Evolutionary conservation across 1,140 invertebrate species (phyloP).

Genomic region (Bemisia tabaci): DNA sequence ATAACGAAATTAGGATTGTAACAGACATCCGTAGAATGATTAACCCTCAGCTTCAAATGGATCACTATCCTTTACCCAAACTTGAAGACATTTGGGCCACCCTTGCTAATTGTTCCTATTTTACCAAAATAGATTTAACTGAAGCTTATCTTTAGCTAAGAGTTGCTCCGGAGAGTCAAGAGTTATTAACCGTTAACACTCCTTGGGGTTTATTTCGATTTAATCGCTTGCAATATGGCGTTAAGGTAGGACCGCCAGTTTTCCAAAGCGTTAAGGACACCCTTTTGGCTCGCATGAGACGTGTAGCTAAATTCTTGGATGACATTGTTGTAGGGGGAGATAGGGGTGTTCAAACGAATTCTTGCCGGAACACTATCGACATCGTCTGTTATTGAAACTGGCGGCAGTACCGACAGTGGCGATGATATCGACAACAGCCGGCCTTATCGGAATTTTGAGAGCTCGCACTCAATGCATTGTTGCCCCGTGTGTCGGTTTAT

Average conservation of each 20-base stretch:
- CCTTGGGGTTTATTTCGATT: slow-evolving; percentile 24
- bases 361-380: too few species aligned
- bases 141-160: slow-evolving; percentile 25
- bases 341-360: too few species aligned
- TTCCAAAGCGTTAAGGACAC: slow-evolving; percentile 26
- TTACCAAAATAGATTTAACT: slow-evolving; percentile 22
- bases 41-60: slow-evolving; percentile 21
- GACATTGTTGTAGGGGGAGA: slow-evolving; percentile 14
- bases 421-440: too few species aligned
- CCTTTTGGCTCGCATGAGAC: slow-evolving; percentile 7
- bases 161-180: slow-evolving; percentile 22
- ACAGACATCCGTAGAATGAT: slow-evolving; percentile 35
- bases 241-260: slow-evolving; percentile 21
- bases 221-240: slow-evolving; percentile 26
- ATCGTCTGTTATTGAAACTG: too few species aligned
- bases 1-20: slow-evolving; percentile 33
- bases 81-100: slow-evolving; percentile 16
- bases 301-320: slow-evolving; percentile 13
- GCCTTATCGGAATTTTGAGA: too few species aligned
- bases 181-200: slow-evolving; percentile 25
- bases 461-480: too few species aligned
- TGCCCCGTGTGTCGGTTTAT: too few species aligned
- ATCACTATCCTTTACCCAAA: slow-evolving; percentile 15
- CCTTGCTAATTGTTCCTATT: slow-evolving; percentile 20
- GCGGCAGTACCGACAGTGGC: too few species aligned